Evolutionary conservation across 2,797 vertebrate species (phyloP), one percentile per base, ranked within the genome.

Genomic region (Acrossocheilus fasciatus): DNA sequence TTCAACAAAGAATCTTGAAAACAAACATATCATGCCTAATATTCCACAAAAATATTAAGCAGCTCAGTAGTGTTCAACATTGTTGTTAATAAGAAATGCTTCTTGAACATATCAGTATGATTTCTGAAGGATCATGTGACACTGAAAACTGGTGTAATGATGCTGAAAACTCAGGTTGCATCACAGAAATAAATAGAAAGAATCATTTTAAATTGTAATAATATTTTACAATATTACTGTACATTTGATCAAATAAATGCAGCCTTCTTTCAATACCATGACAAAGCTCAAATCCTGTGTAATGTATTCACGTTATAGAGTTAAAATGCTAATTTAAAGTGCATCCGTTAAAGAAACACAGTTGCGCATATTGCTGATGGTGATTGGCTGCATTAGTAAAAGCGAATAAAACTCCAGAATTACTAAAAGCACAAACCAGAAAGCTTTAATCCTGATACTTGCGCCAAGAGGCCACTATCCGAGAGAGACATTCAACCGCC

Each of bases 381-480:
- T 57, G 50, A 57, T 52, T 39, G 54, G 18, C 74, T 77, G 57
- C 74, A 77, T 57, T 26, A 62, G 52, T 4, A 62, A 78, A 78
- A 78, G 76, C 54, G n/a, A 26, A 78, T 78, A 26, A 62, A 78
- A 78, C 23, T n/a, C 36, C 54, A 62, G 39, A 43, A 62, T 62
- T 43, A 62, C 54, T 43, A 26, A 26, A 15, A 79, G 23, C 76
- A 59, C 76, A 79, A 79, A 62, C 77, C 8, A 62, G 52, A 78
- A 78, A 78, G 76, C 76, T 78, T 62, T 78, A 43, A n/a, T 83
- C 30, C 52, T 66, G 11, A 83, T 66, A 50, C 57, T 66, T 26
- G 23, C 23, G 30, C 59, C 52, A 54, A 68, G 23, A 57, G 18
- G 52, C 20, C 75, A 41, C 75, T 77, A 57, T 77, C 20, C 0